Evolutionary conservation across 2,888 invertebrate genomes (phyloP), one percentile per base, ranked within the genome.

Genomic region (Spialia ferax): DNA sequence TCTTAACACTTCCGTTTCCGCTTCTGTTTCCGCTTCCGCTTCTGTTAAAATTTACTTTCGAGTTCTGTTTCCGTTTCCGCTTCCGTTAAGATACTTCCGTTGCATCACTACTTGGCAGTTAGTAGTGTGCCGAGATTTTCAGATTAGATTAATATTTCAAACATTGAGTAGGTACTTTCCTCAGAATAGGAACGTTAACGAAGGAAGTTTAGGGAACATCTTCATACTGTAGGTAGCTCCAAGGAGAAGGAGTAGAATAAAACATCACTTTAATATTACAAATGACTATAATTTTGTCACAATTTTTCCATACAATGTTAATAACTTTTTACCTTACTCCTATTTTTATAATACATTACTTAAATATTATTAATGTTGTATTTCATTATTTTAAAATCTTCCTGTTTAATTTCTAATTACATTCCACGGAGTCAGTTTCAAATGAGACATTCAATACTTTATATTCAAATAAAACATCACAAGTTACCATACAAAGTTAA

Each of bases 241-340:
- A n/a, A n/a, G n/a, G n/a, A n/a, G n/a, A 35, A 8, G 20, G 38
- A 48, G 29, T 38, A 29, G 50, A 93, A 91, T 91, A 76, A 93
- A 93, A 93, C 91, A 90, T 87, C 83, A 86, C 77, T 88, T 1
- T 87, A 93, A 93, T 94, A 94, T 94, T 94, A 94, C 94, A 94
- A 94, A 94, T 94, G 94, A 94, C 94, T 94, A 94, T 94, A 94
- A 93, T 94, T 93, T 92, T 94, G 94, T 94, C 94, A 94, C 94
- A 93, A 93, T 93, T 93, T 91, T 93, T 93, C 93, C 94, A 93
- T 94, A 94, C 94, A 94, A 89, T 93, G 94, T 94, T 93, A 93
- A 93, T 93, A 93, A 93, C 93, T 91, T 93, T 93, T 93, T 91
- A 92, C 91, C 93, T 92, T 93, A 93, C 69, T 77, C 74, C 91